A percentile compares a stretch with the other conserved stretches of the same genome.
Evolutionary conservation across 2,797 vertebrate genomes (phyloP).

Genomic region (Myotis daubentonii): DNA sequence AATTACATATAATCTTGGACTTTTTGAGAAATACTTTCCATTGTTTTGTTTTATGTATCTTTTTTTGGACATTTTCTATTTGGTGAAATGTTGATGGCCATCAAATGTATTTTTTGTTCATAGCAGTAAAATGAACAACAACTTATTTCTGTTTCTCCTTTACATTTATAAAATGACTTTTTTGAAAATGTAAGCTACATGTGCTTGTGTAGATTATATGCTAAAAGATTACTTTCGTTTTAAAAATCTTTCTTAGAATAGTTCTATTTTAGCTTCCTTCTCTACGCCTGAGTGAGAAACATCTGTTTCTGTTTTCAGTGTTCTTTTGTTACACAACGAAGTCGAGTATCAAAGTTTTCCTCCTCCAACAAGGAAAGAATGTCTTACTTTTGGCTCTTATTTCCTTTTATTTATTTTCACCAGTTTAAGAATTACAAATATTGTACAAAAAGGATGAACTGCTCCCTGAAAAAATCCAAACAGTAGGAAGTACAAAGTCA

Average conservation of each 20-base stretch:
- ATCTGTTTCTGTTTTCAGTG: constrained; percentile 83
- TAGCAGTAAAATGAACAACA: constrained; percentile 34
- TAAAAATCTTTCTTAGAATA: constrained; percentile 39
- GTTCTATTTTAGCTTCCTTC: constrained; percentile 70
- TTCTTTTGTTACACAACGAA: constrained; percentile 78
- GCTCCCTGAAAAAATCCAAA: constrained; percentile 32
- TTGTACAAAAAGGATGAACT: constrained; percentile 17
- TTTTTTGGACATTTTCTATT: constrained; percentile 44
- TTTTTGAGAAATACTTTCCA: constrained; percentile 17
- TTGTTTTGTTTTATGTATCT: constrained; percentile 11
- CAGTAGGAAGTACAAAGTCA: constrained; percentile 14
- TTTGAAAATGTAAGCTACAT: not conserved
- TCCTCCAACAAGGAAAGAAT: constrained; percentile 51
- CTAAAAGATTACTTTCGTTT: constrained; percentile 53
- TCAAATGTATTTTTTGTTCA: constrained; percentile 48
- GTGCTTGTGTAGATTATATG: not conserved
- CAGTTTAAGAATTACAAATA: constrained; percentile 54
- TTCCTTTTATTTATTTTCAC: constrained; percentile 63
- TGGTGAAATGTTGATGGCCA: constrained; percentile 13
- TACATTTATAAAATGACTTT: constrained; percentile 22
- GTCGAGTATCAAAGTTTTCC: constrained; percentile 42
- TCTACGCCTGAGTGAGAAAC: constrained; percentile 74
- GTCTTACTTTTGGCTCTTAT: constrained; percentile 16
- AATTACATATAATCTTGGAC: constrained; percentile 7
- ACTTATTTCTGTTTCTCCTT: constrained; percentile 53